These are phyloP conservation scores for Ailurus styani DNA, from an alignment of 2,113 vertebrate genomes.

Conservation along the genomic window DNA sequence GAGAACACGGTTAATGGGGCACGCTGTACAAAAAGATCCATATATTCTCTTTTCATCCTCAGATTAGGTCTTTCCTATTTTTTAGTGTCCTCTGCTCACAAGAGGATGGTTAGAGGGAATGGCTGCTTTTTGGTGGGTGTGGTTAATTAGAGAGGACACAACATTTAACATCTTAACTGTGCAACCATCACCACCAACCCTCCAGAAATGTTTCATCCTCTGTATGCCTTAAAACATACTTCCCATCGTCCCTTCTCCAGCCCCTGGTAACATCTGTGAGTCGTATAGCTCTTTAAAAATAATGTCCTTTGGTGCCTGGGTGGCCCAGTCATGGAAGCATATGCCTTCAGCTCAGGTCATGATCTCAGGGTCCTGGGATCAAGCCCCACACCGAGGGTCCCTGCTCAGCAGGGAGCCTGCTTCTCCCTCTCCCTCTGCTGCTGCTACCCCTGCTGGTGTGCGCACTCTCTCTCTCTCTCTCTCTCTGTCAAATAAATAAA, in stretches of 20 bases:
- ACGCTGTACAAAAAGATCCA: not conserved
- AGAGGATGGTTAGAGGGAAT: not conserved
- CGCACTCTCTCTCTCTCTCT: not conserved
- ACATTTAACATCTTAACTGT: not conserved
- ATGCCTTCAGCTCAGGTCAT: not conserved
- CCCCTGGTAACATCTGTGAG: not conserved
- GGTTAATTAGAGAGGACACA: not conserved
- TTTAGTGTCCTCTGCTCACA: not conserved
- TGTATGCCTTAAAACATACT: not conserved
- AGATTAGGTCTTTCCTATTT: not conserved
- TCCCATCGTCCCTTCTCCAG: not conserved
- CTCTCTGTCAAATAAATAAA: not conserved
- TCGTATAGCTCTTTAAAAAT: not conserved
- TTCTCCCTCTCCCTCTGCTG: not conserved
- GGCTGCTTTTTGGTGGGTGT: not conserved
- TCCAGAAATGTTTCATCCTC: too few relatives aligned
- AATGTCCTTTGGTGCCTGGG: not conserved
- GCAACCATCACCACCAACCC: too few relatives aligned
- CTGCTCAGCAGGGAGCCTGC: not conserved
- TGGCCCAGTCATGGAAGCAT: not conserved
- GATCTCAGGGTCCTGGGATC: not conserved
- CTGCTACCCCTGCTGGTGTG: not conserved
- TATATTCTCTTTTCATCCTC: not conserved
- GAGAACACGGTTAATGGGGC: rapidly evolving
- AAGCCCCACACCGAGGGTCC: not conserved